phyloP scores from a whole-genome alignment of 2,888 invertebrate species.

The Scrobipalpa costella region DNA sequence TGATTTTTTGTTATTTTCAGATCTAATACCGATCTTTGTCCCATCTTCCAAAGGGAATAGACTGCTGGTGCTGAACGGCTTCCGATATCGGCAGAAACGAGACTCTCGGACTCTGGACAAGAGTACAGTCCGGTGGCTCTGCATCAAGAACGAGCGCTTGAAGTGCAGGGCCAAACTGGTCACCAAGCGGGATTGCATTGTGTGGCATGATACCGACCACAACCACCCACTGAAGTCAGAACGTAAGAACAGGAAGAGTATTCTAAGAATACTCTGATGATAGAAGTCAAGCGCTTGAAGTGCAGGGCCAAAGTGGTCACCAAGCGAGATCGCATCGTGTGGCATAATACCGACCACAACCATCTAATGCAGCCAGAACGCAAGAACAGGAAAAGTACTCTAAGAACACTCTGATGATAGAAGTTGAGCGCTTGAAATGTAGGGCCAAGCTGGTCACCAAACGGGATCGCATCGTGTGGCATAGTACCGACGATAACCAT shows the following conservation, averaged over 20 bases:
- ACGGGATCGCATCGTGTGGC: conserved; percentile 13
- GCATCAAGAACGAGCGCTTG: conserved; percentile 40
- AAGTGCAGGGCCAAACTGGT: conserved; percentile 34
- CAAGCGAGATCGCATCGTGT: conserved; percentile 14
- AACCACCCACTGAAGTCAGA: conserved; percentile 7
- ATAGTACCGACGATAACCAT: not conserved
- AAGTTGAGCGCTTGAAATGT: conserved; percentile 38
- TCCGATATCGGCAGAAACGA: conserved; percentile 32
- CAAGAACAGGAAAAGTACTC: not conserved
- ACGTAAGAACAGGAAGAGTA: not conserved
- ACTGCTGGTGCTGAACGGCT: conserved; percentile 34
- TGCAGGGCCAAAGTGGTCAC: conserved; percentile 32
- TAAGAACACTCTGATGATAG: too few relatives aligned
- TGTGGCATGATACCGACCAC: not conserved
- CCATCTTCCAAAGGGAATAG: conserved; percentile 32
- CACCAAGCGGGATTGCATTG: conserved; percentile 14
- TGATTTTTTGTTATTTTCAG: conserved; percentile 10
- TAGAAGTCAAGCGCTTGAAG: conserved; percentile 32
- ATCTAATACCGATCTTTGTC: conserved; percentile 15
- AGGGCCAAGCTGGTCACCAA: conserved; percentile 17
- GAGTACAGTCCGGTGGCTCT: conserved; percentile 36
- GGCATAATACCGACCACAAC: not conserved
- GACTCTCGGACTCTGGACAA: conserved; percentile 24
- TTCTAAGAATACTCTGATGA: too few relatives aligned
- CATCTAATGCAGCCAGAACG: not conserved